Evolutionary conservation across 2,888 invertebrate genomes (phyloP).

Genomic region (Saturnia japonica): DNA sequence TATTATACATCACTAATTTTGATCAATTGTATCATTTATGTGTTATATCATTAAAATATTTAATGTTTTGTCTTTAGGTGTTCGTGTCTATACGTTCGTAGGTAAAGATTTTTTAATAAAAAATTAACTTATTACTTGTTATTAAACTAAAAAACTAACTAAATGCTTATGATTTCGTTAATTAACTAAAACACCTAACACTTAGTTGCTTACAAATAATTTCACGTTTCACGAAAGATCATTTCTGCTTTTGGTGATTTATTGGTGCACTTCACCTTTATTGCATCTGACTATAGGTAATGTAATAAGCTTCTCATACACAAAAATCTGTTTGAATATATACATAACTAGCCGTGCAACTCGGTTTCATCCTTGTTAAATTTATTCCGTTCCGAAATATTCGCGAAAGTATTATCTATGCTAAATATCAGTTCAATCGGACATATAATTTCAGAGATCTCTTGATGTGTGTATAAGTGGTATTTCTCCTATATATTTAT

Average conservation of each 20-base stretch:
- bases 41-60: slow-evolving; percentile 12
- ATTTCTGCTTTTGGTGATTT: background rate
- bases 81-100: slow-evolving; percentile 67
- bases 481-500: too few species aligned
- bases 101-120: slow-evolving; percentile 50
- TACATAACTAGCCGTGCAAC: too few species aligned
- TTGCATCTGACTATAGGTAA: background rate
- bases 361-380: too few species aligned
- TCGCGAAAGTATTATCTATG: too few species aligned
- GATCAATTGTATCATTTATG: slow-evolving; percentile 4
- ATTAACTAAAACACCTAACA: background rate
- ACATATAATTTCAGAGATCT: too few species aligned
- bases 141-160: background rate
- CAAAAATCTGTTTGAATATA: background rate
- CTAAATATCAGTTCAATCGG: too few species aligned
- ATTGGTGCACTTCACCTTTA: background rate
- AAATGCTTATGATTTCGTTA: background rate
- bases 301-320: background rate
- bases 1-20: slow-evolving; percentile 17
- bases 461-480: too few species aligned
- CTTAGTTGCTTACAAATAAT: background rate
- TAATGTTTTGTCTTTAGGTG: slow-evolving; percentile 44
- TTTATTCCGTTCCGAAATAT: too few species aligned
- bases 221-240: background rate
- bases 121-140: background rate